Conservation (phyloP, 2,797 vertebrate genomes). For the Tamandua tetradactyla region DNA sequence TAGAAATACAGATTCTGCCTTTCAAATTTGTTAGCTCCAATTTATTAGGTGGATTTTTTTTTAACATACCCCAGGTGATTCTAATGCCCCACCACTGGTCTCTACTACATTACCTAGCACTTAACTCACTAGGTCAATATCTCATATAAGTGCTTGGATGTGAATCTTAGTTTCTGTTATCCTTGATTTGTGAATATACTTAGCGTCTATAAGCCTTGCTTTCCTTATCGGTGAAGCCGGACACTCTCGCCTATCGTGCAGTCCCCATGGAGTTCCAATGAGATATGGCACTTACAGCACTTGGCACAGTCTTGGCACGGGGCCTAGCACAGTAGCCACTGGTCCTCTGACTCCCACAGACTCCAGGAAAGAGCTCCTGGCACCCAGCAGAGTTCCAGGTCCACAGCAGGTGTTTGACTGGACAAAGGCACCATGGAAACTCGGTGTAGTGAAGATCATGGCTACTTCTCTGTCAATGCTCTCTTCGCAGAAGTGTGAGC, state of each 20-base stretch:
- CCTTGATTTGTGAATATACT: neutral
- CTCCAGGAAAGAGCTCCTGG: neutral
- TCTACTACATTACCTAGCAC: neutral
- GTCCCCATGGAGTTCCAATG: neutral
- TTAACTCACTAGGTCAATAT: neutral
- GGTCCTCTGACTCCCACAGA: neutral
- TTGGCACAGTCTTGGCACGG: neutral
- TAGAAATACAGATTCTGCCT: neutral
- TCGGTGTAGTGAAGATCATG: neutral
- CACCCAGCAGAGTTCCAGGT: neutral
- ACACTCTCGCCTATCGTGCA: neutral
- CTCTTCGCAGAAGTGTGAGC: neutral
- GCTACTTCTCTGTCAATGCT: neutral
- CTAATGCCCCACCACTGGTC: neutral
- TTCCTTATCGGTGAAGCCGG: neutral
- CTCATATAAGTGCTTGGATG: neutral
- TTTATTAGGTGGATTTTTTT: neutral
- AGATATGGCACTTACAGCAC: neutral
- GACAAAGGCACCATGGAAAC: neutral
- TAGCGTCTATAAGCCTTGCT: neutral
- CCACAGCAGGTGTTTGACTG: neutral
- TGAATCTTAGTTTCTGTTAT: neutral
- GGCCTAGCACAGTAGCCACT: neutral
- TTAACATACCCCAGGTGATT: neutral
- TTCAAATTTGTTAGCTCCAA: neutral